Conservation (phyloP, 2,888 invertebrate species). For the Ichneumoninae sp. region DNA sequence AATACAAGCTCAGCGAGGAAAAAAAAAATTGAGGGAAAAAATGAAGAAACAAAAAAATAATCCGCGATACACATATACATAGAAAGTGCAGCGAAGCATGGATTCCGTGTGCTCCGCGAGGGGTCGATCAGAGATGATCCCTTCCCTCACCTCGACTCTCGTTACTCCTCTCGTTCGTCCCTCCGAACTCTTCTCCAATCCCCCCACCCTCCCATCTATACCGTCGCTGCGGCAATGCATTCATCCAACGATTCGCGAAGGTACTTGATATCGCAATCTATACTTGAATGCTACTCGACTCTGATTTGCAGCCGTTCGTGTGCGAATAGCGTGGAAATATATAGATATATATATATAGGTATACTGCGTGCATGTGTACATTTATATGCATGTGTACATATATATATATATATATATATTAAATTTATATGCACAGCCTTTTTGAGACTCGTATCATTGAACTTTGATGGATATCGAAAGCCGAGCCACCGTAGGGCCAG, state of each 20-base stretch:
- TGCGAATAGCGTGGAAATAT: conserved; percentile 39
- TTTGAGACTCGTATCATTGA: conserved; percentile 58
- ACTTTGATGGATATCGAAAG: conserved; percentile 53
- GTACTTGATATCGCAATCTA: conserved; percentile 69
- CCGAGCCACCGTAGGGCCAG: conserved; percentile 32
- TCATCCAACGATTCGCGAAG: conserved; percentile 57
- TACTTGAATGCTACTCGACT: conserved; percentile 68
- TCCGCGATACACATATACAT: background rate
- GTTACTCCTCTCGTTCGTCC: conserved; percentile 38
- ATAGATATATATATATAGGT: conserved; percentile 10
- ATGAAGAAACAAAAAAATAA: background rate
- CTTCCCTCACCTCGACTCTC: conserved; percentile 35
- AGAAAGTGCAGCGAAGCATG: conserved; percentile 16
- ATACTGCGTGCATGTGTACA: background rate
- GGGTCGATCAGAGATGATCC: conserved; percentile 45
- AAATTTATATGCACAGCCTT: conserved; percentile 37
- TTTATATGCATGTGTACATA: background rate
- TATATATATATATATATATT: conserved; percentile 28
- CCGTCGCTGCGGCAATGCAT: conserved; percentile 56
- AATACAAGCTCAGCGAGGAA: background rate
- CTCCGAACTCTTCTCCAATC: conserved; percentile 27
- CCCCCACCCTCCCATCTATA: conserved; percentile 6
- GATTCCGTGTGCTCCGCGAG: background rate
- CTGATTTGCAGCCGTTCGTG: conserved; percentile 64
- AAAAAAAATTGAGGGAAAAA: background rate